Conservation (phyloP, 2,113 vertebrate genomes). For the Dasypus novemcinctus region DNA sequence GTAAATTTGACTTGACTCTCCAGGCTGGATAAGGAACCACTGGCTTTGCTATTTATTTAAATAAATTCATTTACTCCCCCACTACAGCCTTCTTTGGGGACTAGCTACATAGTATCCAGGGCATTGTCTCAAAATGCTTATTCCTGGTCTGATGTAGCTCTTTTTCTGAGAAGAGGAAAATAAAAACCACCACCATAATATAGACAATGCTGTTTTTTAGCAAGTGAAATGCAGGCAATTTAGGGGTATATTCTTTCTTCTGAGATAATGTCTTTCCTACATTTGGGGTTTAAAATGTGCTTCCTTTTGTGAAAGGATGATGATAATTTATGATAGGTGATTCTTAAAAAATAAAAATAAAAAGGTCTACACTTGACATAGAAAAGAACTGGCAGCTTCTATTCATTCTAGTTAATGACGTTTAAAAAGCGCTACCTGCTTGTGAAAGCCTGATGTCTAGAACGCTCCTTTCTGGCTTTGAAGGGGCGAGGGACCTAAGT, state of each 20-base stretch:
- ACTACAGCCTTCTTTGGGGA: background rate
- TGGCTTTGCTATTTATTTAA: background rate
- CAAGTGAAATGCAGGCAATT: slow-evolving; percentile 1
- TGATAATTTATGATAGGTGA: background rate
- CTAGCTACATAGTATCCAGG: rapidly evolving
- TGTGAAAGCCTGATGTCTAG: background rate
- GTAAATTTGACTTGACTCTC: background rate
- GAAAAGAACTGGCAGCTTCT: background rate
- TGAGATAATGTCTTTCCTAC: background rate
- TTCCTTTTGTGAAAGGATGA: slow-evolving; percentile 11
- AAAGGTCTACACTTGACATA: background rate
- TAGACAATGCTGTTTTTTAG: background rate
- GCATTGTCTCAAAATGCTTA: background rate
- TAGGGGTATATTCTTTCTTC: slow-evolving; percentile 11
- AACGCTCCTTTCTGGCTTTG: background rate
- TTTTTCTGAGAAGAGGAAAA: background rate
- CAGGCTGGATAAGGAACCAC: background rate
- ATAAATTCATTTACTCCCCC: background rate
- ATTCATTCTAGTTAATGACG: background rate
- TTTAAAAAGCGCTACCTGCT: background rate
- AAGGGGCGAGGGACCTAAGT: background rate
- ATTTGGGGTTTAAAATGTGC: background rate
- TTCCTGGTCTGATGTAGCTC: background rate
- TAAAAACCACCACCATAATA: background rate
- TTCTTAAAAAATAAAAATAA: background rate